phyloP scores from a whole-genome alignment of 1,140 invertebrate species.

The Sminthurides bifidus region DNA sequence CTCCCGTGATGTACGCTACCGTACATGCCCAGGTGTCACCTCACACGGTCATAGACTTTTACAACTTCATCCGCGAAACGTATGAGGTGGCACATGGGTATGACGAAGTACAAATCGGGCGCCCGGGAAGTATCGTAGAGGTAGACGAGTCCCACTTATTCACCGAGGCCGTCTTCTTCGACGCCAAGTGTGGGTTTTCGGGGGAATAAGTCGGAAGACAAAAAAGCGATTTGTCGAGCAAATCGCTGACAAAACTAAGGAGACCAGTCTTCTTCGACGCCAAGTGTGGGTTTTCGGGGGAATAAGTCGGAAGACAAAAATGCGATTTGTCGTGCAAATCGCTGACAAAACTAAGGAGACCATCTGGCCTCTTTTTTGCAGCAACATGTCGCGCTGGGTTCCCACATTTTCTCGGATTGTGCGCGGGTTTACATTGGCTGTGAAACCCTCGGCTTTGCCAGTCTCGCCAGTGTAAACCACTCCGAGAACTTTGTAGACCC shows the following conservation, averaged over 20 bases:
- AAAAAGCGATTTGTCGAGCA: slow-evolving; percentile 2
- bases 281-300: slow-evolving; percentile 20
- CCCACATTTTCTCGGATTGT: slow-evolving; percentile 2
- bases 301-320: background rate
- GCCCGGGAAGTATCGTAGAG: slow-evolving; percentile 8
- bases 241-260: background rate
- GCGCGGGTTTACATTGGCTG: background rate
- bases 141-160: slow-evolving; percentile 16
- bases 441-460: background rate
- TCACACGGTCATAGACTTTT: slow-evolving; percentile 5
- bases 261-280: background rate
- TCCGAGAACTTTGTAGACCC: slow-evolving; percentile 11
- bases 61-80: slow-evolving; percentile 9
- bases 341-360: background rate
- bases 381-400: background rate
- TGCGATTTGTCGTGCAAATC: background rate
- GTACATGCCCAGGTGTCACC: background rate
- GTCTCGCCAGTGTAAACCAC: no score
- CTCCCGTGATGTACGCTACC: background rate
- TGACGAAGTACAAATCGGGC: slow-evolving; percentile 6
- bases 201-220: slow-evolving; percentile 6
- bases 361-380: slow-evolving; percentile 2
- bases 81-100: background rate
- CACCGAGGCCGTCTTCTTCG: slow-evolving; percentile 7
- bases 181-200: slow-evolving; percentile 15